Evolutionary conservation across 2,797 vertebrate species (phyloP).

Genomic region (Chromis chromis): DNA sequence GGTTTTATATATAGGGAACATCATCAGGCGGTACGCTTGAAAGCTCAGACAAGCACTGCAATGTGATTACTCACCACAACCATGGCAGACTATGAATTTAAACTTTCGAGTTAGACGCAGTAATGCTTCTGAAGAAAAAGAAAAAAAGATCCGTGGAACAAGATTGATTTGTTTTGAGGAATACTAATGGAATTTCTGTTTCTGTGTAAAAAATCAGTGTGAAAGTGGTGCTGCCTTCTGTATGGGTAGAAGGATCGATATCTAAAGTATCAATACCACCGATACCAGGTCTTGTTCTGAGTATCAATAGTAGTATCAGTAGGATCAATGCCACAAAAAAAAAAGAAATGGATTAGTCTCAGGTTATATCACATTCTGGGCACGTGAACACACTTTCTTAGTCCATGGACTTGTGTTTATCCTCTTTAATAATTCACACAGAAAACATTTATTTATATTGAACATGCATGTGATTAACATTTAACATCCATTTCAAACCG

Average conservation of each 20-base stretch:
- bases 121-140: conserved; percentile 7
- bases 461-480: no score
- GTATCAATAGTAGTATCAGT: neutral
- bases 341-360: no score
- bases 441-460: no score
- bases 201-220: neutral
- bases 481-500: no score
- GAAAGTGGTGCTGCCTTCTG: neutral
- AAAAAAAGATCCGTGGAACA: conserved; percentile 7
- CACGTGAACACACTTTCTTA: no score
- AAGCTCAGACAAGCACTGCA: conserved; percentile 20
- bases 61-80: conserved; percentile 47
- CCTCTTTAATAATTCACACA: no score
- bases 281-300: neutral
- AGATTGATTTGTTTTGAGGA: neutral
- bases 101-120: neutral
- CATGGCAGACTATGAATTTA: conserved; percentile 24
- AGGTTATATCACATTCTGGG: no score
- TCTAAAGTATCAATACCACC: neutral
- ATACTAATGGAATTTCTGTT: neutral
- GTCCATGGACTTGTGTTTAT: no score
- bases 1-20: conserved; percentile 36
- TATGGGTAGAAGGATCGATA: neutral
- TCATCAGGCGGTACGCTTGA: conserved; percentile 18
- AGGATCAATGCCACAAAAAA: no score